Conservation (phyloP, 2,888 invertebrate species). For the Cosmia trapezina region DNA sequence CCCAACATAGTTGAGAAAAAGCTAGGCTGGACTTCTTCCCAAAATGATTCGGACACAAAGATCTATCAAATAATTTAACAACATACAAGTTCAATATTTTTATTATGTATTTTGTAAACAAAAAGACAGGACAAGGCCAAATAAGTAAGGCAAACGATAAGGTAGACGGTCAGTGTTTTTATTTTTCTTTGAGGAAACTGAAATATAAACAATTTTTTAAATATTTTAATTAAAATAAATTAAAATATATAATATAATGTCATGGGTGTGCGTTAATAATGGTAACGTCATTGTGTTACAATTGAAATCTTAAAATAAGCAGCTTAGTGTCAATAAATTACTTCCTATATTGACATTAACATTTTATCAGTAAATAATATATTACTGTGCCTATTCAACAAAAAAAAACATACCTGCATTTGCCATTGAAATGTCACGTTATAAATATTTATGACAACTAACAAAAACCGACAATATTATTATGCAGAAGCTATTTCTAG, state of each 20-base stretch:
- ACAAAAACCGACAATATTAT: background rate
- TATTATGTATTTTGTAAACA: background rate
- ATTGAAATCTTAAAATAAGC: background rate
- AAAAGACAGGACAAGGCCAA: background rate
- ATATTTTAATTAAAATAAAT: no score
- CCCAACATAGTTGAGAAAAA: background rate
- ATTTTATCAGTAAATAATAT: background rate
- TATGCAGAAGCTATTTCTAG: background rate
- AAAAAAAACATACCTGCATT: background rate
- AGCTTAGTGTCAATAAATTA: background rate
- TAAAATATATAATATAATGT: no score
- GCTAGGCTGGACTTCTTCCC: background rate
- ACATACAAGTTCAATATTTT: background rate
- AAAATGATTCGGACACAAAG: background rate
- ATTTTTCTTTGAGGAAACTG: background rate
- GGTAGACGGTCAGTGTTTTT: background rate
- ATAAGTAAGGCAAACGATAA: background rate
- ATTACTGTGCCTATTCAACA: background rate
- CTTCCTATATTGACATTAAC: background rate
- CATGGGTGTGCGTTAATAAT: no score
- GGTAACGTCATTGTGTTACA: no score
- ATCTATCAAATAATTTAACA: background rate
- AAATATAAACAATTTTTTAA: background rate
- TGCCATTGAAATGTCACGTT: constrained; percentile 12
- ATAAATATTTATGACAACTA: constrained; percentile 15